Evolutionary conservation across 1,140 invertebrate species (phyloP), one percentile per base, ranked within the genome.

Genomic region (Pogonomyrmex barbatus): DNA sequence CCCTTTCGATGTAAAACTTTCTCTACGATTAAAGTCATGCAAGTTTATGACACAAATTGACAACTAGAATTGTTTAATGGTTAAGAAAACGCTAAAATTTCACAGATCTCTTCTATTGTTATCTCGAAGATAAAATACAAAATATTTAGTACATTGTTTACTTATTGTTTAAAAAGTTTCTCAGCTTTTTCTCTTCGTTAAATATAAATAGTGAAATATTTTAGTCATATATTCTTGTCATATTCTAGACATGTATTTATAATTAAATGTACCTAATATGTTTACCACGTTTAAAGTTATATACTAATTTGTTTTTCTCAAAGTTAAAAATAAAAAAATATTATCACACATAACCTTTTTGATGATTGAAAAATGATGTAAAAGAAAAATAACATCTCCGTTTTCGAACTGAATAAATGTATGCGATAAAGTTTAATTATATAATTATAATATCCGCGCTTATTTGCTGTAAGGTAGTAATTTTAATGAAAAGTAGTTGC

Each of bases 401-500:
- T 71, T 24, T 36, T 73, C 36, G 0, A 2, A 30, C 10, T 30
- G 42, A 76, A 60, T 42, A 30, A 58, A 58, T 56, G 42, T 4
- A 45, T 30, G 54, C 54, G 24, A 24, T 24, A 24, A 24, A 24
- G 24, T 24, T 24, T 24, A 60, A 47, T 77, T 60, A 17, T 47
- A 63, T 50, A 63, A 33, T 14, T 47, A 65, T 50, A 45, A 47
- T 12, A 9, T 50, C 45, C 33, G 36, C 24, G 8, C 60, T 60
- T 75, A 14, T 5, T 33, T 60, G 42, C 45, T 36, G 42, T 24
- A 45, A 12, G 14, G 30, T 45, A 39, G 60, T 78, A 63, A 65
- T 62, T 62, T 42, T 45, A 52, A 83, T 83, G 42, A 47, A 70
- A 60, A 60, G 14, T 17, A 67, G 33, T 63, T 47, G 42, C 75